phyloP scores from a whole-genome alignment of 2,797 vertebrate species.

The Tokudaia tokunoshimensis region DNA sequence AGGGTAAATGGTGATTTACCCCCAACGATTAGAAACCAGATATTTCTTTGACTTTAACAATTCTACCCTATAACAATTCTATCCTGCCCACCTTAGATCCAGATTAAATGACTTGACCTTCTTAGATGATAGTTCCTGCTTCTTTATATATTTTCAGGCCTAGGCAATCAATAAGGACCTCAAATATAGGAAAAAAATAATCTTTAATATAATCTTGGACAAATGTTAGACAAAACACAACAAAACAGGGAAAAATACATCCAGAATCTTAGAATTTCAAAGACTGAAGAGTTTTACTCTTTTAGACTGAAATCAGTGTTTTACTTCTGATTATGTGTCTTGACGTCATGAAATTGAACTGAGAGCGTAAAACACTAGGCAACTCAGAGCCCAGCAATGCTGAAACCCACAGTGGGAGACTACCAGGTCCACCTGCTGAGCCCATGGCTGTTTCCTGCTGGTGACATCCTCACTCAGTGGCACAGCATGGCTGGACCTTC shows the following conservation, averaged over 20 bases:
- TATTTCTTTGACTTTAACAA: slow-evolving; percentile 22
- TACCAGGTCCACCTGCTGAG: neutral
- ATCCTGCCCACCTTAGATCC: neutral
- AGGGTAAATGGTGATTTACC: slow-evolving; percentile 10
- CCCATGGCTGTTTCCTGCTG: neutral
- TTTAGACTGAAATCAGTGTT: neutral
- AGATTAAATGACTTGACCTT: neutral
- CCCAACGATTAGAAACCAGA: neutral
- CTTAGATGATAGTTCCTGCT: neutral
- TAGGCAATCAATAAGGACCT: neutral
- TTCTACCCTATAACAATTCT: neutral
- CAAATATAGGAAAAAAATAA: neutral
- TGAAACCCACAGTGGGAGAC: neutral
- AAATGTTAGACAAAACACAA: slow-evolving; percentile 16
- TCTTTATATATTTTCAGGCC: neutral
- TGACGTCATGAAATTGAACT: neutral
- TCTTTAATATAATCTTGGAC: neutral
- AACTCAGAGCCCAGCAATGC: neutral
- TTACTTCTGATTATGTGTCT: neutral
- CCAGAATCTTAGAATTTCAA: slow-evolving; percentile 22
- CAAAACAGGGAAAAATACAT: neutral
- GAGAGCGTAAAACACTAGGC: neutral
- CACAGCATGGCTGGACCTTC: too few relatives aligned
- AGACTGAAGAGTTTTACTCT: neutral
- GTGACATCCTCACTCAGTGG: neutral